Conservation (phyloP, 2,888 invertebrate genomes). For the Mythimna vitellina region DNA sequence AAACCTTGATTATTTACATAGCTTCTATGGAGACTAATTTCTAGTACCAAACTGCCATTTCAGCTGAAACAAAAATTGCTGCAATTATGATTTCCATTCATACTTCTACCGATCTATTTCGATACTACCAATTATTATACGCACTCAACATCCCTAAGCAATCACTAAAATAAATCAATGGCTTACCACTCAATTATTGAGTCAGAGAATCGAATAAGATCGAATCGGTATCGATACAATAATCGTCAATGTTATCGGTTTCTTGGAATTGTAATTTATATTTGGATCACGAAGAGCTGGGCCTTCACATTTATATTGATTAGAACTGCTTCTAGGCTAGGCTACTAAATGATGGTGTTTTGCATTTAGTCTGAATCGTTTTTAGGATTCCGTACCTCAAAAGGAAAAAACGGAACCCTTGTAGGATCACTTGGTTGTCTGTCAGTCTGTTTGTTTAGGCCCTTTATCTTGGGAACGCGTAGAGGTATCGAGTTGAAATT, state of each 20-base stretch:
- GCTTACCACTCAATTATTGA: conserved; percentile 45
- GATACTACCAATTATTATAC: conserved; percentile 39
- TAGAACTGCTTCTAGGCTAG: conserved; percentile 27
- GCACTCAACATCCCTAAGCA: conserved; percentile 23
- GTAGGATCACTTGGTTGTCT: too few species aligned
- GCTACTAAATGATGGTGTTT: conserved; percentile 10
- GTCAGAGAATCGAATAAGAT: conserved; percentile 43
- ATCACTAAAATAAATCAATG: conserved; percentile 54
- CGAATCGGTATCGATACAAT: conserved; percentile 43
- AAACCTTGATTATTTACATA: too few species aligned
- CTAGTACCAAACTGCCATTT: too few species aligned
- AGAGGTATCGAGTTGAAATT: too few species aligned
- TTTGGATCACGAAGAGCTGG: conserved; percentile 49
- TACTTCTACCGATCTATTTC: conserved; percentile 36
- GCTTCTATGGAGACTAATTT: too few species aligned
- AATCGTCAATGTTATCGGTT: conserved; percentile 50
- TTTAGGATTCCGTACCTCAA: neutral
- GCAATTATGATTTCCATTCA: neutral
- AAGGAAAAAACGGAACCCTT: too few species aligned
- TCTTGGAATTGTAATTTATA: conserved; percentile 53
- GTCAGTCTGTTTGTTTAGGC: too few species aligned
- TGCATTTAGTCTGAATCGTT: neutral
- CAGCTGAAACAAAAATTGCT: too few species aligned
- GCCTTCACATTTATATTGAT: conserved; percentile 50
- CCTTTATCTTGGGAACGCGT: too few species aligned